Evolutionary conservation across 2,888 invertebrate genomes (phyloP).

Genomic region (Miltochrista miniata): DNA sequence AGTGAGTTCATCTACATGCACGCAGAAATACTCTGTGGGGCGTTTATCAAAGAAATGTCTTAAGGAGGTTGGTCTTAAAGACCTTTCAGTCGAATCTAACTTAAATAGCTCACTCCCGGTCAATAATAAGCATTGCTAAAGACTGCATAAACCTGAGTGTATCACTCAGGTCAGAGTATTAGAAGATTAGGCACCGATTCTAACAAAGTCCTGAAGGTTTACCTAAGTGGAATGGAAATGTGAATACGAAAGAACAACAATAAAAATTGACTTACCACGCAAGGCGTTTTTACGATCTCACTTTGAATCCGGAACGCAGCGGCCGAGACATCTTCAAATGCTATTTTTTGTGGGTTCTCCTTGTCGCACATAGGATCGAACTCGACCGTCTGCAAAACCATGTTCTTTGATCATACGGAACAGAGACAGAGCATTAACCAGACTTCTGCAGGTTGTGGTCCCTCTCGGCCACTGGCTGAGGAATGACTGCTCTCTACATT

Average conservation of each 20-base stretch:
- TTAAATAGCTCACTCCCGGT: too few relatives aligned
- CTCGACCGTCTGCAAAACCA: slow-evolving; percentile 76
- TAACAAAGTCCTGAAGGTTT: too few relatives aligned
- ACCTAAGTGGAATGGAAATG: too few relatives aligned
- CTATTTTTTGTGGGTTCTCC: slow-evolving; percentile 87
- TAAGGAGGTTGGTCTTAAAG: too few relatives aligned
- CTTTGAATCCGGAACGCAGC: slow-evolving; percentile 94
- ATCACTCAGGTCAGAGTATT: too few relatives aligned
- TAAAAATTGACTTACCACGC: slow-evolving; percentile 85
- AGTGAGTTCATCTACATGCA: too few relatives aligned
- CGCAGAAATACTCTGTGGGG: too few relatives aligned
- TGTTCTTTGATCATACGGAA: slow-evolving; percentile 31
- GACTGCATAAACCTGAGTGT: too few relatives aligned
- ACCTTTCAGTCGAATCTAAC: too few relatives aligned
- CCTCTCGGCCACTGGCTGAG: slow-evolving; percentile 25
- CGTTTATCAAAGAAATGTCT: too few relatives aligned
- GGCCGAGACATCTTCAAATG: slow-evolving; percentile 94
- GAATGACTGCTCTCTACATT: slow-evolving; percentile 31
- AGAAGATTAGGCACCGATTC: too few relatives aligned
- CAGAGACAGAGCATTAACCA: slow-evolving; percentile 15
- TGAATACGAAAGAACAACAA: background rate
- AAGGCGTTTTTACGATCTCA: slow-evolving; percentile 93
- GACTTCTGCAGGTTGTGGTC: slow-evolving; percentile 15
- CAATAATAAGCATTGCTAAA: too few relatives aligned
- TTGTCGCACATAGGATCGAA: slow-evolving; percentile 86